phyloP scores from a whole-genome alignment of 2,113 vertebrate species.

The Axis porcinus region DNA sequence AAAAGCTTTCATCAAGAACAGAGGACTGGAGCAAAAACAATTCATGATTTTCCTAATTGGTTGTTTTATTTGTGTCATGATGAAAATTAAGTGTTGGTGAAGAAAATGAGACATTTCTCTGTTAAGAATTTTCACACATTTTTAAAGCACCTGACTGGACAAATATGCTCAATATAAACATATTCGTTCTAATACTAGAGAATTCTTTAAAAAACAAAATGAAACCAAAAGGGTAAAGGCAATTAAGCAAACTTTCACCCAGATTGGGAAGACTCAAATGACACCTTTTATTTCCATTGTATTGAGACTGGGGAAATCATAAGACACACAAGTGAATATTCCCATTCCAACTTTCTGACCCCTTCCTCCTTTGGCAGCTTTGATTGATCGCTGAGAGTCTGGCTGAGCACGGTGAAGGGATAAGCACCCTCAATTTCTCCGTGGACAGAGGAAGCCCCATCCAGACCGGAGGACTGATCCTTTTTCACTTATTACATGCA shows the following conservation, averaged over 20 bases:
- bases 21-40: not conserved
- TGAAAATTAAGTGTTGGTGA: not conserved
- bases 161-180: not conserved
- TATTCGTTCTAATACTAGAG: not conserved
- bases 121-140: not conserved
- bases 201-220: not conserved
- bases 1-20: not conserved
- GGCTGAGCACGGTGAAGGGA: accelerated
- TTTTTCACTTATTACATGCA: accelerated
- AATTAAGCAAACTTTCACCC: not conserved
- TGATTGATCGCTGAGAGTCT: not conserved
- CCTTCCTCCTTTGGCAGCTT: accelerated
- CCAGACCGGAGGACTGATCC: not conserved
- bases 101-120: not conserved
- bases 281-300: accelerated
- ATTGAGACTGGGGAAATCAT: accelerated
- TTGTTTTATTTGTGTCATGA: not conserved
- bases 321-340: accelerated
- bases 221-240: not conserved
- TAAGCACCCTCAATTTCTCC: not conserved
- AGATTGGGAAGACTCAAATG: not conserved
- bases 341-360: not conserved
- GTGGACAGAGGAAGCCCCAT: not conserved
- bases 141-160: not conserved
- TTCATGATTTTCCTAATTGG: not conserved